phyloP scores from a whole-genome alignment of 2,888 invertebrate genomes.

The Helobdella robusta region DNA sequence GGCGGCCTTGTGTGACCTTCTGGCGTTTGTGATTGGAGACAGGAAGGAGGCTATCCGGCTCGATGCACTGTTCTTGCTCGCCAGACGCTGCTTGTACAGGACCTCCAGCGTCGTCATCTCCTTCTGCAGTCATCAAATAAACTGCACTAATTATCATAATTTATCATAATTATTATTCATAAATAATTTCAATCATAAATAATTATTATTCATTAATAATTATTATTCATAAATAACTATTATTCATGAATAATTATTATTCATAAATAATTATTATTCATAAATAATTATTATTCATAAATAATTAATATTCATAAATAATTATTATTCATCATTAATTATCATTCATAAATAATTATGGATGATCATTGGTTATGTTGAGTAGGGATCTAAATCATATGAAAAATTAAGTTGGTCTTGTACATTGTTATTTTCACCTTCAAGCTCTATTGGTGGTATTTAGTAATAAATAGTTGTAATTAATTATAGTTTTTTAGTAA shows the following conservation, averaged over 20 bases:
- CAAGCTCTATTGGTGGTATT: too few species aligned
- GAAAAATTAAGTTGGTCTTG: background rate
- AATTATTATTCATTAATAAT: background rate
- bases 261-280: too few species aligned
- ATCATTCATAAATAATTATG: too few species aligned
- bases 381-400: background rate
- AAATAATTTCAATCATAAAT: background rate
- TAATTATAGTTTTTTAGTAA: too few species aligned
- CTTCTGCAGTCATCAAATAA: constrained; percentile 18
- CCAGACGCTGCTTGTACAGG: constrained; percentile 20
- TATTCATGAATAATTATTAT: too few species aligned
- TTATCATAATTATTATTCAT: background rate
- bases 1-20: background rate
- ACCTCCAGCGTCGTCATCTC: constrained; percentile 15
- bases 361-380: too few species aligned
- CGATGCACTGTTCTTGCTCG: constrained; percentile 18
- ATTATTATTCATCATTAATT: background rate
- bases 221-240: too few species aligned
- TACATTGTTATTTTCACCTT: too few species aligned
- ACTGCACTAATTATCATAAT: too few species aligned
- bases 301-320: background rate
- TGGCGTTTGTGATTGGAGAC: background rate
- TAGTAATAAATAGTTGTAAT: too few species aligned
- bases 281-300: too few species aligned
- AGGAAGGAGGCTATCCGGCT: constrained; percentile 7